These are phyloP conservation scores for Grus americana DNA, from an alignment of 2,113 vertebrate species.

Conservation along the genomic window DNA sequence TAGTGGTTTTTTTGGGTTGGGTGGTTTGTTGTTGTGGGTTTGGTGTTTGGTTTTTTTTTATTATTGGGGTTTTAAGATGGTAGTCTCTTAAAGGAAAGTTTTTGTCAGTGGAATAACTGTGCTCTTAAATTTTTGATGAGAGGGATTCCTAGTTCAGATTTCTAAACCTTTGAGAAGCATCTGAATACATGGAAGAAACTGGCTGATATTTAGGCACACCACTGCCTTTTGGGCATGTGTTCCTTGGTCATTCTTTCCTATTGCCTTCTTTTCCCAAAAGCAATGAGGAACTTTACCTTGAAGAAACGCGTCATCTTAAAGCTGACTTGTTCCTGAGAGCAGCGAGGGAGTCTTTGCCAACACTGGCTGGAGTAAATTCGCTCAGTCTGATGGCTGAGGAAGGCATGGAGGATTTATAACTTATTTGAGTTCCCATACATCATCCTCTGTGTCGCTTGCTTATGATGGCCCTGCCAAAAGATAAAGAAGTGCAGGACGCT, in stretches of 20 bases:
- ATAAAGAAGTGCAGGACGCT: constrained; percentile 82
- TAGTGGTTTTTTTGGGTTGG: not conserved
- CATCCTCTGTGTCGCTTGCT: constrained; percentile 74
- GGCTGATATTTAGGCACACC: not conserved
- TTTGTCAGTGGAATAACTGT: not conserved
- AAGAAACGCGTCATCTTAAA: constrained; percentile 63
- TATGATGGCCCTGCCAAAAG: constrained; percentile 84
- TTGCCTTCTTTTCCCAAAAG: not conserved
- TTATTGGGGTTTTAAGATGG: not conserved
- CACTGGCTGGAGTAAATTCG: constrained; percentile 74
- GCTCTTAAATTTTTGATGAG: not conserved
- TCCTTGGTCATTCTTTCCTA: not conserved
- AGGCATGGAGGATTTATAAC: constrained; percentile 76
- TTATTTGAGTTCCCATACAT: constrained; percentile 82
- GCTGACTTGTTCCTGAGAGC: constrained; percentile 62
- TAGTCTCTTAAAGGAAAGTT: not conserved
- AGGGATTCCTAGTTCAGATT: not conserved
- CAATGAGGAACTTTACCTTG: constrained; percentile 33
- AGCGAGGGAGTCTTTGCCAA: constrained; percentile 61
- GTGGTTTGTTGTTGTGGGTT: not conserved
- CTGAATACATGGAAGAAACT: not conserved
- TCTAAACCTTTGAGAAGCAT: not conserved
- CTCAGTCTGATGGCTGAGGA: constrained; percentile 73
- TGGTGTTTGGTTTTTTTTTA: no score
- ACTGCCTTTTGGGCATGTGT: not conserved